phyloP scores from a whole-genome alignment of 2,888 invertebrate species.

The Pasiphila rectangulata region DNA sequence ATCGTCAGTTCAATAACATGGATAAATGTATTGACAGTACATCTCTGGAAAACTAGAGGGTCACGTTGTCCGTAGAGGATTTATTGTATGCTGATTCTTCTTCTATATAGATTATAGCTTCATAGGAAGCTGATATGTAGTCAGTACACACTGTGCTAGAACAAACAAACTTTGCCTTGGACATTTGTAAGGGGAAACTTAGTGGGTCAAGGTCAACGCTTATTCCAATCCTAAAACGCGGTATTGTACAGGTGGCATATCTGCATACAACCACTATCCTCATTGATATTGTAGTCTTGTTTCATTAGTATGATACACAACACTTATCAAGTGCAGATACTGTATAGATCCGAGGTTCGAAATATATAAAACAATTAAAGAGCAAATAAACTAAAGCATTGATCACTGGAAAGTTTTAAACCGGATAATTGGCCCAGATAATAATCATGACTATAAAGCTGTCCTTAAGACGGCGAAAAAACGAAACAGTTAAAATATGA shows the following conservation, averaged over 20 bases:
- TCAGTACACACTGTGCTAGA: conserved; percentile 37
- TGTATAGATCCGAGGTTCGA: too few species aligned
- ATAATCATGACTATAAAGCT: conserved; percentile 14
- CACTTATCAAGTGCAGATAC: too few species aligned
- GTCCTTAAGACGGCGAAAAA: conserved; percentile 5
- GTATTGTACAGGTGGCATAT: conserved; percentile 5
- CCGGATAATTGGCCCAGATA: conserved; percentile 20
- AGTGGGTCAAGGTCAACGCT: conserved; percentile 50
- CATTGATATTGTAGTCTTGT: conserved; percentile 14
- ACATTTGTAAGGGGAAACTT: conserved; percentile 39
- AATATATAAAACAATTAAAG: conserved; percentile 2
- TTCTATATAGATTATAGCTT: too few species aligned
- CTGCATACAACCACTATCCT: conserved; percentile 7
- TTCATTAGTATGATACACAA: conserved; percentile 13
- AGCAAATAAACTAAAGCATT: not conserved
- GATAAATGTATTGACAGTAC: conserved; percentile 33
- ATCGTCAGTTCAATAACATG: conserved; percentile 65
- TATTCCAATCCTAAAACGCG: conserved; percentile 11
- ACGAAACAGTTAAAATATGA: conserved; percentile 23
- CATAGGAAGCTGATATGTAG: conserved; percentile 38
- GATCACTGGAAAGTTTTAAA: conserved; percentile 8
- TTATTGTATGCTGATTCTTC: conserved; percentile 48
- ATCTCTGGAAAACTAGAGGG: conserved; percentile 40
- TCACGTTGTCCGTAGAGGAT: conserved; percentile 35
- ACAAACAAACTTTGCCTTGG: conserved; percentile 40